Conservation (phyloP, 2,797 vertebrate species). For the Discoglossus pictus region DNA sequence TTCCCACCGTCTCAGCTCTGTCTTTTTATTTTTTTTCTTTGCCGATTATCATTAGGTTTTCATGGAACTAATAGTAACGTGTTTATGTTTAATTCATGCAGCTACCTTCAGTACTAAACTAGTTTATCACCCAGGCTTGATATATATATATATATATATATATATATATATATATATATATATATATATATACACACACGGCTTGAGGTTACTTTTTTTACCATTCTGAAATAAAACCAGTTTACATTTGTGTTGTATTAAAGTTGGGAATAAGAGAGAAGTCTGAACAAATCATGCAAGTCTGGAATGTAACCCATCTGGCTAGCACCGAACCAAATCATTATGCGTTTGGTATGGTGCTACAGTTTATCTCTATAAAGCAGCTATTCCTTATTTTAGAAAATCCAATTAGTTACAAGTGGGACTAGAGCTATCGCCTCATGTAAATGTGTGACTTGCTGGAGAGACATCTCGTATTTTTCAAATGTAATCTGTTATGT, state of each 20-base stretch:
- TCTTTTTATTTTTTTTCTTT: too few relatives aligned
- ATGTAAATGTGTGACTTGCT: slow-evolving; percentile 12
- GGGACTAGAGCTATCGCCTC: slow-evolving; percentile 8
- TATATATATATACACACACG: too few relatives aligned
- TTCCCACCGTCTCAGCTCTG: too few relatives aligned
- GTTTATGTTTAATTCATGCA: too few relatives aligned
- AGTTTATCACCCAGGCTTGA: too few relatives aligned
- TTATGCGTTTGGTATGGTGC: slow-evolving; percentile 9
- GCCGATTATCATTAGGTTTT: too few relatives aligned
- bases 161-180: too few relatives aligned
- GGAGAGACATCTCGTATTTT: slow-evolving; percentile 1
- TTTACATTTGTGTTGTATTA: not conserved
- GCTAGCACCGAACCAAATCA: slow-evolving; percentile 1
- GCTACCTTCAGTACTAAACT: too few relatives aligned
- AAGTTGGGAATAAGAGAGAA: not conserved
- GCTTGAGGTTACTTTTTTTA: too few relatives aligned
- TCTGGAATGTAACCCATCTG: not conserved
- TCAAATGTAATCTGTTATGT: slow-evolving; percentile 19
- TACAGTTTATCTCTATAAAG: slow-evolving; percentile 12
- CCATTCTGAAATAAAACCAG: too few relatives aligned
- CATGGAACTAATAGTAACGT: too few relatives aligned
- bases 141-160: too few relatives aligned
- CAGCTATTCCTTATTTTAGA: slow-evolving; percentile 1
- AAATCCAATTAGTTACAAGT: slow-evolving; percentile 30
- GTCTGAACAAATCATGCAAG: slow-evolving; percentile 5